Base-by-base conservation (phyloP, 2,797 vertebrate genomes). In the Lateolabrax maculatus region DNA sequence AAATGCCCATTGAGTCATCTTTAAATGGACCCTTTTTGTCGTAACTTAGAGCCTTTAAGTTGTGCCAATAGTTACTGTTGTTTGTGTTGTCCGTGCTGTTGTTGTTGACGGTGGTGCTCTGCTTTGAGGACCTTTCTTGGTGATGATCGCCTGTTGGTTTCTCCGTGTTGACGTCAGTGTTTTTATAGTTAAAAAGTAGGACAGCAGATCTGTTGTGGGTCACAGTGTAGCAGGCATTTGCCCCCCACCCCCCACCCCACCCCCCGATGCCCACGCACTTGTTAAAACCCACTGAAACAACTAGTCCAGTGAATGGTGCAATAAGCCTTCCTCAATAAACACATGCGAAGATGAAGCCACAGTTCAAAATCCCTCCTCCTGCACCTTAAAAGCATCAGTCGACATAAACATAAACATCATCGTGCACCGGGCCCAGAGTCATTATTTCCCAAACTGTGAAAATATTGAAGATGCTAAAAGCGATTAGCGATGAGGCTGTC, bases 391-490 rank as follows among this genome's bases (percentile, higher is more conserved):
- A 23, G 69, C 29, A 48, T 58, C 43, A 5, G 27, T 80, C 75
- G 53, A 37, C 36, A 66, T 19, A 0, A 56, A 64, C 29, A 15
- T 60, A 34, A 72, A 58, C 15, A 29, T 79, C 39, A 52, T 84
- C 39, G 2, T 19, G 18, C 31, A 0, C 12, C 6, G 62, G 12
- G 2, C 77, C 23, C 61, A 25, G 2, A 69, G 65, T 58, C 74
- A 68, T 81, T 76, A 64, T 64, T 76, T 66, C 46, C 41, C 58
- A 79, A 81, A 86, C 62, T 62, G 75, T 67, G 27, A 64, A 84
- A 90, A 89, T 80, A 88, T 58, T 80, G 66, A 83, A 77, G 81
- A 90, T 88, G 88, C 87, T 91, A 39, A 56, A 83, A 84, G 76
- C 36, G 75, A 89, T 91, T 87, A 89, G 80, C 13, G 9, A 49